Evolutionary conservation across 2,113 vertebrate genomes (phyloP).

Genomic region (Calidris pygmaea): DNA sequence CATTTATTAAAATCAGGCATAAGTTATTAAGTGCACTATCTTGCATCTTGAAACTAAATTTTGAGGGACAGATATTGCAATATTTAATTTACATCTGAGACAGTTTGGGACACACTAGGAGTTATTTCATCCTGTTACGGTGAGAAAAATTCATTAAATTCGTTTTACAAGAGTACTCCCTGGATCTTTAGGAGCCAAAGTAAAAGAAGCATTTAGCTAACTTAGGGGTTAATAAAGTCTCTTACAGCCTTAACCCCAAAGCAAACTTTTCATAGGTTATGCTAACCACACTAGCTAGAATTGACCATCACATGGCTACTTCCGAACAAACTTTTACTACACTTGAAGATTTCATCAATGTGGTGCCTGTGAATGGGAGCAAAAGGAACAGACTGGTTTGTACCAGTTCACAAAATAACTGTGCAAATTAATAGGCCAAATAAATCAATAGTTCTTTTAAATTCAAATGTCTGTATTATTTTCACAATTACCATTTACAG

Average conservation of each 20-base stretch:
- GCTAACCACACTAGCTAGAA: neutral
- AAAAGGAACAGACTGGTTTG: neutral
- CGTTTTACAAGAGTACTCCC: neutral
- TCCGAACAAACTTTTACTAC: neutral
- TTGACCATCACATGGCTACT: neutral
- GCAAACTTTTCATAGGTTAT: neutral
- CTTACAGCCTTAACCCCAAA: neutral
- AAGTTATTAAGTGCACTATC: neutral
- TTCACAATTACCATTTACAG: neutral
- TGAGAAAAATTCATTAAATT: neutral
- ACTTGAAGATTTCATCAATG: neutral
- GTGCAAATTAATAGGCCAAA: neutral
- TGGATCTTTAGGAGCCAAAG: neutral
- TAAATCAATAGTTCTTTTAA: neutral
- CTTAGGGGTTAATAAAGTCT: neutral
- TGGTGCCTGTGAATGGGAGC: neutral
- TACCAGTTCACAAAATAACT: neutral
- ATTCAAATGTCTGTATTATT: neutral
- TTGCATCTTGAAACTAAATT: neutral
- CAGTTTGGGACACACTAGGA: neutral
- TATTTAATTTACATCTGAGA: neutral
- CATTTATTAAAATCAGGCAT: neutral
- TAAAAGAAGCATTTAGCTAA: neutral
- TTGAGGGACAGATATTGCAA: neutral
- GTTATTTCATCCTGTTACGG: accelerated